Percentiles rank a stretch among this genome's conserved stretches.
These are phyloP conservation scores for Oligia strigilis DNA, from an alignment of 2,888 invertebrate genomes.

Conservation along the genomic window DNA sequence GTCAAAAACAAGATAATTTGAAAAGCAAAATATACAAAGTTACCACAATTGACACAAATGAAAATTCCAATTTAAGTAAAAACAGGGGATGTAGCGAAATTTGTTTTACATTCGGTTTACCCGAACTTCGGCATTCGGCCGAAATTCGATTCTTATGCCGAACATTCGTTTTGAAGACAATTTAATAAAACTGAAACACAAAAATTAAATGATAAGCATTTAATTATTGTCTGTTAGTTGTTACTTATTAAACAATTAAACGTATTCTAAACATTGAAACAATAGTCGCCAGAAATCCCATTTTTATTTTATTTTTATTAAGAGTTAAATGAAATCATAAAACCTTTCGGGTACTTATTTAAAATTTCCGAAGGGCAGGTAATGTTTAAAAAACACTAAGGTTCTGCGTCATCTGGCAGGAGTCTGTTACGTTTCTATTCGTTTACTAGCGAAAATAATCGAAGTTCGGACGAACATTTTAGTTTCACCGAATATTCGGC, in stretches of 20 bases:
- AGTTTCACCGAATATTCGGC: not conserved
- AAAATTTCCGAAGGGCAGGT: not conserved
- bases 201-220: not conserved
- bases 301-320: not conserved
- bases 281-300: not conserved
- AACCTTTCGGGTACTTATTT: not conserved
- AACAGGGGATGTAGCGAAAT: not conserved
- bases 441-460: not conserved
- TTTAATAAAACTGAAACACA: not conserved
- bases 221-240: not conserved
- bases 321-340: not conserved
- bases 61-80: conserved; percentile 16
- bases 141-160: not conserved
- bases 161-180: not conserved
- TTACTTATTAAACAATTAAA: not conserved
- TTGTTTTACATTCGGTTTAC: not conserved
- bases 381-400: not conserved
- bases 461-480: not conserved
- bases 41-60: conserved; percentile 3
- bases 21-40: conserved; percentile 1
- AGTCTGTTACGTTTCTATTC: not conserved
- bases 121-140: not conserved
- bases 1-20: not conserved
- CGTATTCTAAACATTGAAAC: not conserved
- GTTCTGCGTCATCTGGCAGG: not conserved